These are phyloP conservation scores for Ochlodes sylvanus DNA, from an alignment of 2,888 invertebrate genomes.

Conservation along the genomic window DNA sequence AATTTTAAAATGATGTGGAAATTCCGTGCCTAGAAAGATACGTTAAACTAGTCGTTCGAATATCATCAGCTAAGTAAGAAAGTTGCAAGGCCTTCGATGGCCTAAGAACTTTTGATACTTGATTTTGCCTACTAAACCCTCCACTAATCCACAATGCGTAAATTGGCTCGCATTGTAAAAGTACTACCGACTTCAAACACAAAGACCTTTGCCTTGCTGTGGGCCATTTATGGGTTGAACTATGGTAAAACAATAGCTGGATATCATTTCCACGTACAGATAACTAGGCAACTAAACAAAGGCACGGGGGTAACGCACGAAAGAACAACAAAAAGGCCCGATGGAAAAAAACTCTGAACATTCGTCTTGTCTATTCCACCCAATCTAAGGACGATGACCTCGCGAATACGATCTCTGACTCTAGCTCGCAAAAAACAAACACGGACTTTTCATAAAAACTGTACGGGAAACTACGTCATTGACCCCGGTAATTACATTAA, in stretches of 20 bases:
- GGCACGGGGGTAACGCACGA: constrained; percentile 73
- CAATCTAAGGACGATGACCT: constrained; percentile 74
- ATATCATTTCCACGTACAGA: constrained; percentile 15
- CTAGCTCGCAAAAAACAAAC: constrained; percentile 55
- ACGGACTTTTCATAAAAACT: constrained; percentile 46
- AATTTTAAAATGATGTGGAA: too few relatives aligned
- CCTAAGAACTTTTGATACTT: too few relatives aligned
- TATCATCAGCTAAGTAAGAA: too few relatives aligned
- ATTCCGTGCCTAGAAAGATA: too few relatives aligned
- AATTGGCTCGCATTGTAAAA: not conserved
- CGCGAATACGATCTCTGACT: constrained; percentile 61
- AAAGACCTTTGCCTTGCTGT: not conserved
- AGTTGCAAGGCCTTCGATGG: too few relatives aligned
- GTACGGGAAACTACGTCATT: constrained; percentile 45
- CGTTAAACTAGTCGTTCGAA: too few relatives aligned
- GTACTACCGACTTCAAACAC: not conserved
- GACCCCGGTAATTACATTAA: constrained; percentile 29
- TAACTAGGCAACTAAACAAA: constrained; percentile 43
- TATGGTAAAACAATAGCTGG: not conserved
- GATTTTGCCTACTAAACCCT: too few relatives aligned
- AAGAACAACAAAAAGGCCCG: constrained; percentile 66
- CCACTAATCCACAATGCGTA: too few relatives aligned
- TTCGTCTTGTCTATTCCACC: constrained; percentile 63
- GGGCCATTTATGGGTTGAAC: not conserved
- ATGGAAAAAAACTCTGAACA: constrained; percentile 63